A percentile compares a stretch with the other conserved stretches of the same genome.
These are phyloP conservation scores for Trichonephila clavata DNA, from an alignment of 1,140 invertebrate genomes.

Conservation along the genomic window DNA sequence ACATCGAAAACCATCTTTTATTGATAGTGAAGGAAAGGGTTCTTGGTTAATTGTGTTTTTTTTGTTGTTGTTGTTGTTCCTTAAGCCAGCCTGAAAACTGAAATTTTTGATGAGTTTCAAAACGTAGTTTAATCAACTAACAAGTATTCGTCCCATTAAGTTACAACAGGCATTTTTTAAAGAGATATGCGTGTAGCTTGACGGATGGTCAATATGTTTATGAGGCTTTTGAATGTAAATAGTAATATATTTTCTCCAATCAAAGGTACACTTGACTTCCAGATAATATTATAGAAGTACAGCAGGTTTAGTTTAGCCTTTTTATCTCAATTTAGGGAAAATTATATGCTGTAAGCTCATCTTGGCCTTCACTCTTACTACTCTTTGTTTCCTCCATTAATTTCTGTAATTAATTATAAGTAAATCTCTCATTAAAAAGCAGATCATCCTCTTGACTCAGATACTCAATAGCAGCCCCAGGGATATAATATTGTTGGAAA, in stretches of 20 bases:
- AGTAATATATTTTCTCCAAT: not conserved
- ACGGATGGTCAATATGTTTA: not conserved
- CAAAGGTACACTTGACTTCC: not conserved
- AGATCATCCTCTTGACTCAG: not conserved
- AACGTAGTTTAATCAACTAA: too few species aligned
- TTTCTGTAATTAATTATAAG: not conserved
- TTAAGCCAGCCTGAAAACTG: too few species aligned
- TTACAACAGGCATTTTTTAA: not conserved
- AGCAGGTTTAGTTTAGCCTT: not conserved
- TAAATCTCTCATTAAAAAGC: not conserved
- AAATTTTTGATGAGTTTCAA: too few species aligned
- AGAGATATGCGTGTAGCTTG: slow-evolving; percentile 9
- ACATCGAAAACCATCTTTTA: not conserved
- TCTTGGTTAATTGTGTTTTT: too few species aligned
- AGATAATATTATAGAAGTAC: not conserved
- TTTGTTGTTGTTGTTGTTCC: too few species aligned
- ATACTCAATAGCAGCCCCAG: not conserved
- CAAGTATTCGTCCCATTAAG: too few species aligned
- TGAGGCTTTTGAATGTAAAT: too few species aligned
- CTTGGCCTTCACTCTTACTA: too few species aligned
- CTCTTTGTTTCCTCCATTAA: too few species aligned
- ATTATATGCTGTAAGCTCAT: not conserved
- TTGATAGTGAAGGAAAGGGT: not conserved
- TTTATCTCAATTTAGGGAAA: not conserved
- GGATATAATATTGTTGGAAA: too few species aligned